Base-by-base conservation (phyloP, 1,140 invertebrate genomes). In the Saccostrea glomerata region DNA sequence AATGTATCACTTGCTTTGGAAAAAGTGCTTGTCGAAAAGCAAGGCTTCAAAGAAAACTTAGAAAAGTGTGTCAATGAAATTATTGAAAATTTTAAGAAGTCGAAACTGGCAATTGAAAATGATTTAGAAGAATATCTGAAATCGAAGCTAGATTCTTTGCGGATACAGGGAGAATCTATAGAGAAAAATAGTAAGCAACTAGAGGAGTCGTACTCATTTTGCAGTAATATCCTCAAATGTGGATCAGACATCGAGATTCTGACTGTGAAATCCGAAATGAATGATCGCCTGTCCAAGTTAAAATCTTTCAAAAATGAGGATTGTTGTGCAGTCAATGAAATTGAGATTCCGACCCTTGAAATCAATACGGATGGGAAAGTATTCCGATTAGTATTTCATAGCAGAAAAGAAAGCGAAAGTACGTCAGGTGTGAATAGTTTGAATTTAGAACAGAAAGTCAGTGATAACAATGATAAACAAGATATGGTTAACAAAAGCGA, bases 181-280 rank as follows among this genome's bases (percentile, higher is more conserved):
- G 70, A 77, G 11, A 30, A 2, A 15, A 25, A 36, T 15, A 77
- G 70, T 30, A 77, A 77, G 13, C 23, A 30, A 15, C 11, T 77
- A 0, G 11, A 77, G 13, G 70, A 77, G 15, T 30, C 70, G 0
- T 36, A 30, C 30, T 77, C 23, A 2, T 15, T 77, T 77, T 77
- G 70, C 25, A 77, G 25, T 11, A 77, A 77, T 15, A 77, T 77
- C 30, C 30, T 77, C 9, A 77, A 25, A 77, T 77, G 70, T 17
- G 70, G 70, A 77, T 11, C 9, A 4, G 70, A 36, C 25, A 77
- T 77, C 12, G 70, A 77, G 11, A 36, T 77, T 77, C 70, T 77
- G 30, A 4, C 70, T 40, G 36, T 77, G 70, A 77, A 77, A 77
- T 36, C 70, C 4, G 70, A 77, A 40, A 77, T 77, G 25, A 77